These are phyloP conservation scores for Tichodroma muraria DNA, from an alignment of 2,113 vertebrate species.

Conservation along the genomic window DNA sequence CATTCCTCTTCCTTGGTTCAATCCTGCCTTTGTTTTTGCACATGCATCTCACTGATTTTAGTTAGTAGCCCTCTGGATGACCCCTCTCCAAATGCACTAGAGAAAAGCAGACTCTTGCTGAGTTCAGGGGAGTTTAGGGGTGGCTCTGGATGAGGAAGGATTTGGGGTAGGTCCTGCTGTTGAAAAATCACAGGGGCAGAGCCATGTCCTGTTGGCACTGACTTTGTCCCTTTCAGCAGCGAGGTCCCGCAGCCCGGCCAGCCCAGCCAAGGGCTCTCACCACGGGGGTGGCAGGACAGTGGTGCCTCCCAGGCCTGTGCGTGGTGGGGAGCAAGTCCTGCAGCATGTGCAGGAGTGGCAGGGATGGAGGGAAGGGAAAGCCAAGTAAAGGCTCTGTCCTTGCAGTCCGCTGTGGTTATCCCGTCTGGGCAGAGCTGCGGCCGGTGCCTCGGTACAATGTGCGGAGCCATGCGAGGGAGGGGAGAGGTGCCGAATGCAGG, in stretches of 20 bases:
- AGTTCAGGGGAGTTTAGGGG: not conserved
- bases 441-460: fast-evolving
- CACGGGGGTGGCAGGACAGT: fast-evolving
- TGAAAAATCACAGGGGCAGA: not conserved
- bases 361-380: not conserved
- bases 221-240: not conserved
- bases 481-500: not conserved
- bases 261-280: not conserved
- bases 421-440: not conserved
- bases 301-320: not conserved
- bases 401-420: not conserved
- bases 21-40: not conserved
- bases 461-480: fast-evolving
- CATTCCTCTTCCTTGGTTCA: not conserved
- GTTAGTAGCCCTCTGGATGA: not conserved
- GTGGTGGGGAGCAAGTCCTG: fast-evolving
- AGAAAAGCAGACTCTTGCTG: not conserved
- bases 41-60: not conserved
- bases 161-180: not conserved
- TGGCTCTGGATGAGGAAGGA: not conserved
- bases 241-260: no score
- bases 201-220: not conserved
- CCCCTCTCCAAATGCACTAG: not conserved
- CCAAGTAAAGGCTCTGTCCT: not conserved
- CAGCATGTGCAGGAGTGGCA: fast-evolving